Evolutionary conservation across 2,888 invertebrate genomes (phyloP).

Genomic region (Lepidochrysops patricia): DNA sequence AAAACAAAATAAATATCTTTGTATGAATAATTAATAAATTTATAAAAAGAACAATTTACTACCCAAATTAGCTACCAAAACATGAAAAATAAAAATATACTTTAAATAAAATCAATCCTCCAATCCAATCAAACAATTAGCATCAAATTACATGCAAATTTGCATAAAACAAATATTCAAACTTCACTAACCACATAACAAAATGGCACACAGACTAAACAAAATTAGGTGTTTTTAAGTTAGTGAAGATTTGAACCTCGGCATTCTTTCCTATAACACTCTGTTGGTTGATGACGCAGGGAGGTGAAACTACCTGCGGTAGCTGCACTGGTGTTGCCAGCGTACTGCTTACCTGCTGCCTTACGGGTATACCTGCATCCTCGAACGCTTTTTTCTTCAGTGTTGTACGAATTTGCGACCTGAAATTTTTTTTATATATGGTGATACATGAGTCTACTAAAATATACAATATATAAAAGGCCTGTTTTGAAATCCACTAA

Average conservation of each 20-base stretch:
- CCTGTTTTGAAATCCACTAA: no score
- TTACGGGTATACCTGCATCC: slow-evolving; percentile 86
- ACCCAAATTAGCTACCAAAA: background rate
- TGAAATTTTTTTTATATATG: slow-evolving; percentile 62
- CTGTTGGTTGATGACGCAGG: slow-evolving; percentile 51
- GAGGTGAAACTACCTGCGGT: slow-evolving; percentile 45
- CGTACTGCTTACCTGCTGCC: slow-evolving; percentile 74
- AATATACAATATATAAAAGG: no score
- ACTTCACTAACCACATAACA: slow-evolving; percentile 41
- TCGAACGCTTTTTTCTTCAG: slow-evolving; percentile 91
- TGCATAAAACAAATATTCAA: slow-evolving; percentile 35
- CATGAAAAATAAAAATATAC: background rate
- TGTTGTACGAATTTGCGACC: slow-evolving; percentile 89
- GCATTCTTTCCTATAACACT: slow-evolving; percentile 69
- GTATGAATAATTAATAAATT: no score
- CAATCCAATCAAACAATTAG: background rate
- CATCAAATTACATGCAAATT: background rate
- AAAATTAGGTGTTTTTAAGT: slow-evolving; percentile 31
- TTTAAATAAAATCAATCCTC: background rate
- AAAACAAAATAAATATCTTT: no score
- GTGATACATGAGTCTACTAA: no score
- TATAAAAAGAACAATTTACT: no score
- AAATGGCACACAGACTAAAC: slow-evolving; percentile 37
- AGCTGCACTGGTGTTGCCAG: slow-evolving; percentile 50
- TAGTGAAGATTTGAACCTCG: slow-evolving; percentile 69